Evolutionary conservation across 2,113 vertebrate species (phyloP), one percentile per base, ranked within the genome.

Genomic region (Malurus cyaneus): DNA sequence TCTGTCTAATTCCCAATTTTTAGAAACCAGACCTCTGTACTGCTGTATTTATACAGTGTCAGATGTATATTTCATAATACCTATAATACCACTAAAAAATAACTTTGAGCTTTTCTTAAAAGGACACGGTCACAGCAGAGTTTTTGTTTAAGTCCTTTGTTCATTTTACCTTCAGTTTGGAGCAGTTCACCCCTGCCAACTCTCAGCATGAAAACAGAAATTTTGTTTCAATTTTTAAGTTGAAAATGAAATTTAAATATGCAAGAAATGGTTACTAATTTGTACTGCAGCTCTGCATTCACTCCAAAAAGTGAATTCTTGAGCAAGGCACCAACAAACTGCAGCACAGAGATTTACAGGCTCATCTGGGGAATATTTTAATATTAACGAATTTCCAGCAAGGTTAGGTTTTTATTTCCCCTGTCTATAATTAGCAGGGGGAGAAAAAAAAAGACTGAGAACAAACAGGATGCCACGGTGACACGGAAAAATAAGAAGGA

Each of bases 361-460:
- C n/a, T 94, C 80, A 57, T 56, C 76, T 26, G 14, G 60, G 61
- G 76, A 86, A 92, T 90, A 65, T 90, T 86, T 96, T 81, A 95
- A 92, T 79, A 92, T 71, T 90, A 60, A 93, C 81, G 1, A 71
- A 64, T 84, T 95, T 53, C 44, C 72, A 93, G 44, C 76, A 90
- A 88, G 69, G 82, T 87, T 60, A 39, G 76, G 64, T 41, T 71
- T 92, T 70, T 70, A 47, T 61, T 80, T 90, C 34, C 31, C 67
- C 41, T 13, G 11, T 15, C 65, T 93, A 4, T 42, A 92, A 92
- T 92, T 88, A 83, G 69, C 3, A 2, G 8, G 19, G 13, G 31
- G 5, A 47, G n/a, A 49, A 69, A 29, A 69, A 29, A 69, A 49
- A 79, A 76, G 42, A 41, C 69, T 64, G 39, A 59, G 67, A 83